phyloP scores from a whole-genome alignment of 1,140 invertebrate species.

The Drosophila leontia region DNA sequence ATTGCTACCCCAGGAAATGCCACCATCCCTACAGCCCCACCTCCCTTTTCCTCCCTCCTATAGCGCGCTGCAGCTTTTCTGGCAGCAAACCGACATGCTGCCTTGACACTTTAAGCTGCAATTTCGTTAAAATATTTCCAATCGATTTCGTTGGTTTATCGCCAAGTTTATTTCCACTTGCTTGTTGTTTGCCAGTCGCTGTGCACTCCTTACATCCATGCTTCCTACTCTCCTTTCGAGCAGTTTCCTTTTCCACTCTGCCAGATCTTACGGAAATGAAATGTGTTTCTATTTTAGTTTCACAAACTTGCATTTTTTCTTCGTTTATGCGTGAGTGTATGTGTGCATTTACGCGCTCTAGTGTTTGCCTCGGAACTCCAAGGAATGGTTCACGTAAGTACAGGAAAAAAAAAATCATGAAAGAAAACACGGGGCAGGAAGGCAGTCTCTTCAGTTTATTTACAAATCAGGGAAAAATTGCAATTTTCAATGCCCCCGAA shows the following conservation, averaged over 20 bases:
- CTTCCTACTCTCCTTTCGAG: conserved; percentile 21
- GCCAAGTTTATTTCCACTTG: conserved; percentile 80
- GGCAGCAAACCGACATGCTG: conserved; percentile 61
- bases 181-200: conserved; percentile 67
- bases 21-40: background rate
- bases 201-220: conserved; percentile 21
- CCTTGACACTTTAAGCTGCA: conserved; percentile 84
- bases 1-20: conserved; percentile 31
- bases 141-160: conserved; percentile 84
- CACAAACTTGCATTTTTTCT: conserved; percentile 30
- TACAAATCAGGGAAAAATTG: conserved; percentile 76
- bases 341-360: conserved; percentile 70
- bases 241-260: conserved; percentile 62
- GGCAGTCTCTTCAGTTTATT: conserved; percentile 65
- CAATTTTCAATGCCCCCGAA: conserved; percentile 58
- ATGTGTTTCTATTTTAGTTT: conserved; percentile 82
- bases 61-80: conserved; percentile 2
- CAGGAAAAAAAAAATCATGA: conserved; percentile 33
- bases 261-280: conserved; percentile 79
- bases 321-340: conserved; percentile 4
- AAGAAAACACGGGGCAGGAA: conserved; percentile 12
- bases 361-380: conserved; percentile 63
- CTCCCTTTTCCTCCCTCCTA: too few relatives aligned
- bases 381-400: conserved; percentile 27
- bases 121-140: conserved; percentile 83